Conservation (phyloP, 2,888 invertebrate genomes). For the Drepanosiphum platanoidis region DNA sequence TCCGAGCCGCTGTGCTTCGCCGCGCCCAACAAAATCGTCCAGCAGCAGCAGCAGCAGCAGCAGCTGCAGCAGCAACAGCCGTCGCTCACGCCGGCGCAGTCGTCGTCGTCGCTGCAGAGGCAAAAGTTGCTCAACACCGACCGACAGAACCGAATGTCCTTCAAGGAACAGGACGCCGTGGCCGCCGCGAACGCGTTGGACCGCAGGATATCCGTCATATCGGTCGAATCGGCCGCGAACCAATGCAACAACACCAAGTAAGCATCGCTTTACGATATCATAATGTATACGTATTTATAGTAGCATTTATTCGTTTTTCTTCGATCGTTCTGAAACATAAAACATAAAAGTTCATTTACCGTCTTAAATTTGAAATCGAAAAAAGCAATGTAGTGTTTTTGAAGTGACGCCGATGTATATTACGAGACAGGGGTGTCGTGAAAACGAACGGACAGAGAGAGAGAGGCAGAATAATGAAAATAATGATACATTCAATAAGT, state of each 20-base stretch:
- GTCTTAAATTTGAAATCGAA: no score
- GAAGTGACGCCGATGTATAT: no score
- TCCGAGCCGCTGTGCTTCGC: slow-evolving; percentile 67
- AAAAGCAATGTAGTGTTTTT: no score
- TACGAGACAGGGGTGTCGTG: no score
- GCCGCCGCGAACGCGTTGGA: slow-evolving; percentile 46
- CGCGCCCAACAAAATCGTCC: slow-evolving; percentile 67
- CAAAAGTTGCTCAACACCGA: slow-evolving; percentile 67
- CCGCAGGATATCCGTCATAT: slow-evolving; percentile 59
- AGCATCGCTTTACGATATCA: not conserved
- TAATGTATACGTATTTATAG: not conserved
- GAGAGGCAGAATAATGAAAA: no score
- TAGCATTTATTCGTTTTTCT: no score
- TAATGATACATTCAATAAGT: no score
- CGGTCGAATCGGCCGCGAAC: slow-evolving; percentile 49
- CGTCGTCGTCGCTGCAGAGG: slow-evolving; percentile 69
- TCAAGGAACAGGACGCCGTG: slow-evolving; percentile 58
- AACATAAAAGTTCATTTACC: no score
- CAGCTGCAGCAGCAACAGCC: no score
- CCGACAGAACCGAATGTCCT: slow-evolving; percentile 57
- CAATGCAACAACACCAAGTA: slow-evolving; percentile 59
- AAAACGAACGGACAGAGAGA: no score
- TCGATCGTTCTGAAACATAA: no score
- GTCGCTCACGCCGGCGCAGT: slow-evolving; percentile 60
- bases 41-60: slow-evolving; percentile 66